Evolutionary conservation across 2,113 vertebrate species (phyloP).

Genomic region (Jacana jacana): DNA sequence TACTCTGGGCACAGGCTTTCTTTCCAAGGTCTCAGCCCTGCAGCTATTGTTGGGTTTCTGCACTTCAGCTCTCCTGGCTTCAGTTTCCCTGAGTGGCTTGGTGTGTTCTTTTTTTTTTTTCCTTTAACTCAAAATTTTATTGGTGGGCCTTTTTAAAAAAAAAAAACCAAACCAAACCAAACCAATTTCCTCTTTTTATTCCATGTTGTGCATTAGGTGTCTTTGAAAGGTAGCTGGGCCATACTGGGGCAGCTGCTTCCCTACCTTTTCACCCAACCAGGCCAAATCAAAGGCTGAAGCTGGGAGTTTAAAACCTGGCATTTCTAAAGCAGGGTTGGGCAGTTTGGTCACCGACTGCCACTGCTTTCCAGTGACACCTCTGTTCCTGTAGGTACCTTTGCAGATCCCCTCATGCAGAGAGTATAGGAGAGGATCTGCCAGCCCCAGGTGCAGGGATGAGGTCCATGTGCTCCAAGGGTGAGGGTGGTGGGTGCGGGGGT

Average conservation of each 20-base stretch:
- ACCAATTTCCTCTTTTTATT: neutral
- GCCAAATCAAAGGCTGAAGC: neutral
- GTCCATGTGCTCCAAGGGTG: neutral
- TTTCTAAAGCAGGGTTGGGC: too few species aligned
- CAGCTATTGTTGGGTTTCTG: neutral
- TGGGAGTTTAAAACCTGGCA: neutral
- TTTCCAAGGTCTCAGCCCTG: neutral
- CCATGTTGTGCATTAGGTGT: fast-evolving
- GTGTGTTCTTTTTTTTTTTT: neutral
- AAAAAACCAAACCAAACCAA: neutral
- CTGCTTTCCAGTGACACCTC: too few species aligned
- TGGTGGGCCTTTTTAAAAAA: neutral
- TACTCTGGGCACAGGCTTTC: neutral
- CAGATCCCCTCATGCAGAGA: too few species aligned
- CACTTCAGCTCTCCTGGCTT: neutral
- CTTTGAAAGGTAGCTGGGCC: neutral
- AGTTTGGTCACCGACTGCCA: neutral
- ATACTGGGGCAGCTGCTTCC: neutral
- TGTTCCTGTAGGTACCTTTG: neutral
- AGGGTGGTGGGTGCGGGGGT: neutral
- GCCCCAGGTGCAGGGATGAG: neutral
- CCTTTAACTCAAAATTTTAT: neutral
- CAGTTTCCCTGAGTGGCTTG: neutral
- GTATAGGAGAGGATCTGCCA: neutral
- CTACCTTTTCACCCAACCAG: fast-evolving